A percentile compares a stretch with the other conserved stretches of the same genome.
phyloP scores from a whole-genome alignment of 2,113 vertebrate species.

The Lophius piscatorius region DNA sequence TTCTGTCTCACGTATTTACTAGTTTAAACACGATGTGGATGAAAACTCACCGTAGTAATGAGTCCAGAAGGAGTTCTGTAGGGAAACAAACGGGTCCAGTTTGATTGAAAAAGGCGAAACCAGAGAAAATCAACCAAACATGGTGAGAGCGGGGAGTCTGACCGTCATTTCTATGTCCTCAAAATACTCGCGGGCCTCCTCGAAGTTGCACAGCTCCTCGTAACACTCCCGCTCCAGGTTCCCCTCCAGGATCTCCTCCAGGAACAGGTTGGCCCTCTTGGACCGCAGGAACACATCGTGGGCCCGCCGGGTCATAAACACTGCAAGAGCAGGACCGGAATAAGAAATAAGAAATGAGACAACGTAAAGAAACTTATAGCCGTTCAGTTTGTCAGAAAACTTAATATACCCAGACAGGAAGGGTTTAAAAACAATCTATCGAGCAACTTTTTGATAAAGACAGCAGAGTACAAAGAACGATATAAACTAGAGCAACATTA shows the following conservation, averaged over 20 bases:
- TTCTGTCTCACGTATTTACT: too few relatives aligned
- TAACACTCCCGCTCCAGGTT: conserved; percentile 89
- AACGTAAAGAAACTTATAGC: too few relatives aligned
- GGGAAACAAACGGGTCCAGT: conserved; percentile 5
- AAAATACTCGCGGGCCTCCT: conserved; percentile 91
- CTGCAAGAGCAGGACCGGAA: conserved; percentile 33
- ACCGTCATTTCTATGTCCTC: conserved; percentile 81
- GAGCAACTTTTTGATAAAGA: too few relatives aligned
- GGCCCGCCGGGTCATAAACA: conserved; percentile 72
- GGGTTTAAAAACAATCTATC: too few relatives aligned
- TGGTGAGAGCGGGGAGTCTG: conserved; percentile 20
- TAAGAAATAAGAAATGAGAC: too few relatives aligned
- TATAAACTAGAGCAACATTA: too few relatives aligned
- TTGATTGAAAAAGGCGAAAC: too few relatives aligned
- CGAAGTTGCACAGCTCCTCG: conserved; percentile 86
- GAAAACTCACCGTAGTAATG: conserved; percentile 65
- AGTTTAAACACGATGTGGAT: not conserved
- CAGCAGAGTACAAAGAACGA: too few relatives aligned
- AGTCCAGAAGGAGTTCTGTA: conserved; percentile 72
- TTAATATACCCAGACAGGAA: too few relatives aligned
- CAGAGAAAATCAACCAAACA: not conserved
- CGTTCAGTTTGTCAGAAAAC: too few relatives aligned
- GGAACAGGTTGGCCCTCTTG: conserved; percentile 76
- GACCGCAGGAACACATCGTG: conserved; percentile 77
- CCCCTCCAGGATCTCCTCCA: conserved; percentile 88